Percentiles rank a stretch among this genome's conserved stretches.
These are phyloP conservation scores for Eupleurogrammus muticus DNA, from an alignment of 2,797 vertebrate genomes.

Conservation along the genomic window DNA sequence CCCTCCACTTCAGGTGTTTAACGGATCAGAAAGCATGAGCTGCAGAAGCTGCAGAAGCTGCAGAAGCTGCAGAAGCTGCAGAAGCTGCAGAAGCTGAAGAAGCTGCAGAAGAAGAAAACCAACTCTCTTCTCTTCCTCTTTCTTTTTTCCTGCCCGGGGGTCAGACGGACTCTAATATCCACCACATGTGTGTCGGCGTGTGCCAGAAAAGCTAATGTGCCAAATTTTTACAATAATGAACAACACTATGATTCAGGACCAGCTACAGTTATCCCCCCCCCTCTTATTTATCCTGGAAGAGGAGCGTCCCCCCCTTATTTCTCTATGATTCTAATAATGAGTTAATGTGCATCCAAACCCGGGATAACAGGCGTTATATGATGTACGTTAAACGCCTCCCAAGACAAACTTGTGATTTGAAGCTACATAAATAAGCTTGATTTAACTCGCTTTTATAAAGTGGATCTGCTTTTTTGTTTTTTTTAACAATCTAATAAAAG, in stretches of 20 bases:
- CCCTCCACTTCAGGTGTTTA: not conserved
- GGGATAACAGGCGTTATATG: not conserved
- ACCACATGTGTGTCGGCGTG: not conserved
- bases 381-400: not conserved
- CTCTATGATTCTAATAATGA: not conserved
- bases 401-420: not conserved
- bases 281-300: not conserved
- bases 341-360: not conserved
- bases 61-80: too few species aligned
- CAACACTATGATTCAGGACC: not conserved
- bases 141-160: not conserved
- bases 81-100: too few species aligned
- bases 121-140: not conserved
- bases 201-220: conserved; percentile 6
- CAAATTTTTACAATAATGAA: conserved; percentile 20
- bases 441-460: not conserved
- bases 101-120: not conserved
- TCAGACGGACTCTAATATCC: conserved; percentile 3
- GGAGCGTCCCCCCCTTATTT: not conserved
- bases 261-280: not conserved
- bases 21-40: not conserved
- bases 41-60: too few species aligned
- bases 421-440: conserved; percentile 9
- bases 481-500: too few species aligned
- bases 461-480: not conserved